Base-by-base conservation (phyloP, 2,888 invertebrate species). In the Heteromyza rotundicornis region DNA sequence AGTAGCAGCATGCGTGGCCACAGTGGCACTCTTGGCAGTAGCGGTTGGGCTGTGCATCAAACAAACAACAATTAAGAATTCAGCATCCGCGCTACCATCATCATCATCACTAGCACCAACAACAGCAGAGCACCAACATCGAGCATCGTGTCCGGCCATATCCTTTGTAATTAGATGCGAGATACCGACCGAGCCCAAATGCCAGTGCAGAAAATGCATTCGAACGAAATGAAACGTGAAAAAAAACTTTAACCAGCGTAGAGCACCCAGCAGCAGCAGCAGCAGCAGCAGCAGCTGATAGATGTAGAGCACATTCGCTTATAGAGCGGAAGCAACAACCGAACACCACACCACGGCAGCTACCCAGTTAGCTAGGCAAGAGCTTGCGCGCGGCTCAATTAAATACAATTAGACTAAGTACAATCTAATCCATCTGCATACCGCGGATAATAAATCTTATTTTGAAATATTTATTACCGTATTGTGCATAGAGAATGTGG, bases 371-470 rank as follows among this genome's bases (percentile, higher is more conserved):
- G 47, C n/a, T 32, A n/a, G n/a, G n/a, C n/a, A n/a, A n/a, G n/a
- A n/a, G n/a, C n/a, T n/a, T n/a, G n/a, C n/a, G n/a, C n/a, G 47
- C 3, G 47, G 19, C 12, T 19, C 50, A 50, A 50, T 50, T 50
- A 50, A 19, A 50, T 50, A 50, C 50, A 53, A 65, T 54, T 51
- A 47, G 40, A 55, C 60, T 40, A 51, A 61, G 57, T 59, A 10
- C 60, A 63, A 57, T 67, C 61, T 61, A 59, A 65, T 63, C 63
- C 63, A 65, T 65, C 65, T 65, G 67, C 65, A 65, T 64, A 60
- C 56, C 16, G 40, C 60, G 56, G 60, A 54, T 27, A 62, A 64
- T 63, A 67, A 65, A 67, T 65, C 64, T 65, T 49, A 59, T 16
- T 54, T 62, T 62, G 60, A 63, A 53, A 64, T 64, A 62, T 63